Conservation (phyloP, 2,113 vertebrate genomes). For the Coturnix japonica region DNA sequence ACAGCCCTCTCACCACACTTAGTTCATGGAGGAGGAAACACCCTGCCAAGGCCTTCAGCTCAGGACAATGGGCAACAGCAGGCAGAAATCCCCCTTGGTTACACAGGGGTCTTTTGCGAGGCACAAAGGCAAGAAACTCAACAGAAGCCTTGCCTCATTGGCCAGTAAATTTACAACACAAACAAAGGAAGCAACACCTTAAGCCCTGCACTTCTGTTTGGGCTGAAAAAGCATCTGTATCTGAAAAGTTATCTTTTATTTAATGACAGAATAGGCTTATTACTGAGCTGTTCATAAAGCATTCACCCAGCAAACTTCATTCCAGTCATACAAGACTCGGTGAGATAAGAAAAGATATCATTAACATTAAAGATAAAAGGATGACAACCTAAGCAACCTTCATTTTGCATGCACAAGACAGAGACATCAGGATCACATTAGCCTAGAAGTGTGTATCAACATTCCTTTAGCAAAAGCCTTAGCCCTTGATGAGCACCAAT, state of each 20-base stretch:
- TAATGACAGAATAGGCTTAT: background rate
- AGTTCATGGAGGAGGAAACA: background rate
- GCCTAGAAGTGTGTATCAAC: background rate
- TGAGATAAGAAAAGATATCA: background rate
- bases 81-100: background rate
- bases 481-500: slow-evolving; percentile 42
- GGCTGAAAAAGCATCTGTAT: background rate
- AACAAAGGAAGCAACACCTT: background rate
- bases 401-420: background rate
- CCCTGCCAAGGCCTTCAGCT: background rate
- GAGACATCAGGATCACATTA: slow-evolving; percentile 9
- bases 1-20: background rate
- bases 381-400: slow-evolving; percentile 22
- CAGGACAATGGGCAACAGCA: background rate
- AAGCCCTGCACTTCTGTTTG: background rate
- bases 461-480: slow-evolving; percentile 38
- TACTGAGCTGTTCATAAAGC: background rate
- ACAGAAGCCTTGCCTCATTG: background rate
- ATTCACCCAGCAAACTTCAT: background rate
- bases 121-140: background rate
- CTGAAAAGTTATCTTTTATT: background rate
- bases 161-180: background rate
- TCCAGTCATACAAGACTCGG: background rate
- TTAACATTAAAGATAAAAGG: background rate
- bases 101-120: background rate